Evolutionary conservation across 2,797 vertebrate genomes (phyloP), one percentile per base, ranked within the genome.

Genomic region (Danio aesculapii): DNA sequence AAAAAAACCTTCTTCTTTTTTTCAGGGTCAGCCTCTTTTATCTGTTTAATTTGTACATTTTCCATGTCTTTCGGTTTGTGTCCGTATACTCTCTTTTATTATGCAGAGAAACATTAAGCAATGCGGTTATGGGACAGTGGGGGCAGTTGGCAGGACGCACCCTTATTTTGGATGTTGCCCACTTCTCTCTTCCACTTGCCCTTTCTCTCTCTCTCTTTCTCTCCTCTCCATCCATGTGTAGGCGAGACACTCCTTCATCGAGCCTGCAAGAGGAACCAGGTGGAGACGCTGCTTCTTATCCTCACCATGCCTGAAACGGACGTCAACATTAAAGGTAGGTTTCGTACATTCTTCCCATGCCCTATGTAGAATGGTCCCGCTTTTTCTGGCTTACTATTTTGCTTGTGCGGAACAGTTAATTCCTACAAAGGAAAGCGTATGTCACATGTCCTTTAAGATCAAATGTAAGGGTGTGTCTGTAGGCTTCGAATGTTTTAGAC

Each of bases 201-300:
- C 72, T 79, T 83, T 88, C 87, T 88, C 86, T 88, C 91, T 91
- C 87, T 86, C 85, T 90, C 84, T 88, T 88, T 91, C 84, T 68
- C 58, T 77, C 55, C 66, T 70, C 78, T 92, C 93, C 94, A 93
- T 95, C 92, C 91, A 92, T 95, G 94, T 82, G 88, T 94, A 99
- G 98, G 97, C 91, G 96, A 99, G 94, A 97, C 96, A 90, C 92
- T 94, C 89, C 93, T 99, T 87, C 98, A 99, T 94, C 94, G 86
- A 95, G 95, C 95, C 90, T 98, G 97, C 94, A 96, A 91, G 92
- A 95, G 88, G 90, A 97, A 99, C 96, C 95, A 97, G 92, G 96
- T 98, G 91, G 95, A 97, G 82, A 96, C 86, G 30, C 91, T 99
- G 91, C 94, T 95, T 90, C 87, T 92, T 89, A 95, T 97, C 92